A percentile compares a stretch with the other conserved stretches of the same genome.
Conservation (phyloP, 23 tunicate genomes). For the Corella eumyota region DNA sequence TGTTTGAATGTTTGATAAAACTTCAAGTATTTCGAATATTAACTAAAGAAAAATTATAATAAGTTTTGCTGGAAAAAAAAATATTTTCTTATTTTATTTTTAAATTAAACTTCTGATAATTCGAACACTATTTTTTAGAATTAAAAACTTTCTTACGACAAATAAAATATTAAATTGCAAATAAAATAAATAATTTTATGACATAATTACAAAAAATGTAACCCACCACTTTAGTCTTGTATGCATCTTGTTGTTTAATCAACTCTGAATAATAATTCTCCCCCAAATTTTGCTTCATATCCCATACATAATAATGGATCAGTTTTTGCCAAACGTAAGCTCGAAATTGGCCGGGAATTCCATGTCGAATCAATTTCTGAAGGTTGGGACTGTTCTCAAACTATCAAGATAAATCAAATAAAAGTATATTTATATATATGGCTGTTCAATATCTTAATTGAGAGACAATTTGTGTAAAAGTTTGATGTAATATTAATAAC, state of each 20-base stretch:
- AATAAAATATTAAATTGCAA: no score
- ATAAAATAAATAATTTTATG: no score
- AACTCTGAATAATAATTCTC: conserved; percentile 26
- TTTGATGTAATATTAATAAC: no score
- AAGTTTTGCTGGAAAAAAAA: neutral
- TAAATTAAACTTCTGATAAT: neutral
- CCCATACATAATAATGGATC: conserved; percentile 36
- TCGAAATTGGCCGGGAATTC: conserved; percentile 42
- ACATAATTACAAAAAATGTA: neutral
- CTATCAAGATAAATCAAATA: conserved; percentile 16
- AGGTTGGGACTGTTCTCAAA: conserved; percentile 33
- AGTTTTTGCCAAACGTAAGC: conserved; percentile 60
- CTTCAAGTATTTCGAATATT: no score
- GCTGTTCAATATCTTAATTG: no score
- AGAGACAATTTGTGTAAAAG: no score
- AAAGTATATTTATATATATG: no score
- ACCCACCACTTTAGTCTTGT: conserved; percentile 23
- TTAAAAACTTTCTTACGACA: no score
- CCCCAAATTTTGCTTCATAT: conserved; percentile 8
- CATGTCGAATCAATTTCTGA: conserved; percentile 31
- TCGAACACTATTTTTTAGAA: no score
- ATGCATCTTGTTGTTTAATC: conserved; percentile 10
- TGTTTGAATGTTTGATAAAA: no score
- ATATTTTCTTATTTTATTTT: neutral
- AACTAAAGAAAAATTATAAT: neutral